These are phyloP conservation scores for Hirtodrosophila confusa DNA, from an alignment of 2,888 invertebrate species.

Conservation along the genomic window DNA sequence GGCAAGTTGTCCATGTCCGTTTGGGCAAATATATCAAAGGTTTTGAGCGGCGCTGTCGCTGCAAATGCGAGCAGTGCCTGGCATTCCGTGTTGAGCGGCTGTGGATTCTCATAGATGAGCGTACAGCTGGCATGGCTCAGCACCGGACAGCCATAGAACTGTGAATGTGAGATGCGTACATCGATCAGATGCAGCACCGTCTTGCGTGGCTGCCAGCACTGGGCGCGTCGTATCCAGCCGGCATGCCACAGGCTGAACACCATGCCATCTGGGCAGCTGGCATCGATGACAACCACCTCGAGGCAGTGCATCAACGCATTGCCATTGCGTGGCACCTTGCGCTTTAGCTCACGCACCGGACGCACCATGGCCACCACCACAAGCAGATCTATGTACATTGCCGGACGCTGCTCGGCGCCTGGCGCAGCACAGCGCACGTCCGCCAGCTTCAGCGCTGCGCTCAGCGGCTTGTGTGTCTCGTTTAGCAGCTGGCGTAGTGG, in stretches of 20 bases:
- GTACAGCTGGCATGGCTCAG: constrained; percentile 85
- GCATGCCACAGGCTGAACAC: constrained; percentile 88
- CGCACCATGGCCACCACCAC: constrained; percentile 88
- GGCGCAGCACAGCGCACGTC: constrained; percentile 67
- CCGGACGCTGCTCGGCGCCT: constrained; percentile 16
- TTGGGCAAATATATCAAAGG: constrained; percentile 57
- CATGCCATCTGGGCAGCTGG: constrained; percentile 86
- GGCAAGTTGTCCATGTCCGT: constrained; percentile 74
- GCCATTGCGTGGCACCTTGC: constrained; percentile 65
- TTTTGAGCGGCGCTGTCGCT: constrained; percentile 31
- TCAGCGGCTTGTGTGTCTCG: constrained; percentile 87
- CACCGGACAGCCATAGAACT: constrained; percentile 85
- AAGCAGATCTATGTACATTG: constrained; percentile 86
- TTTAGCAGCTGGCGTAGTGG: constrained; percentile 86
- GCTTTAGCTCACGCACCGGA: constrained; percentile 86
- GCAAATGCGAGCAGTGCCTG: constrained; percentile 83
- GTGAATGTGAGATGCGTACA: constrained; percentile 87
- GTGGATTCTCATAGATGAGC: constrained; percentile 90
- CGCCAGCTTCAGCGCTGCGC: constrained; percentile 67
- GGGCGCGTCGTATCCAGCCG: constrained; percentile 88
- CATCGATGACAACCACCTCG: constrained; percentile 88
- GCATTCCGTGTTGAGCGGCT: constrained; percentile 86
- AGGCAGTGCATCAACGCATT: constrained; percentile 85
- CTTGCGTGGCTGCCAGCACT: constrained; percentile 87
- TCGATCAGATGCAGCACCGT: constrained; percentile 91